A percentile compares a stretch with the other conserved stretches of the same genome.
Evolutionary conservation across 53 echinoderm and acorn worm species (phyloP).

Genomic region (Antedon mediterranea): DNA sequence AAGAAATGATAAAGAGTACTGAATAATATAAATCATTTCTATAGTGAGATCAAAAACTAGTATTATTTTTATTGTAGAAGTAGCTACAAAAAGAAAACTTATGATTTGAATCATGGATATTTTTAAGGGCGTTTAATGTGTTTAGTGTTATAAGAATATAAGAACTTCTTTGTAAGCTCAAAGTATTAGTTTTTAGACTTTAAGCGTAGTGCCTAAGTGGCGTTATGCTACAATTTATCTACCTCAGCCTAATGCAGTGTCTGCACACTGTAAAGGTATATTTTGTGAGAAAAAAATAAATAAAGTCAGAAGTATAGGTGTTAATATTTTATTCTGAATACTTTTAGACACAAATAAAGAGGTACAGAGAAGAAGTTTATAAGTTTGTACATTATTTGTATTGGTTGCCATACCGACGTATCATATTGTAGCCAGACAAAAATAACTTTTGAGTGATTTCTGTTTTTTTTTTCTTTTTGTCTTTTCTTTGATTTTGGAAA

Average conservation of each 20-base stretch:
- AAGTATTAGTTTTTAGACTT: background rate
- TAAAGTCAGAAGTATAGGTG: background rate
- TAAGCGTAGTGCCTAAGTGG: background rate
- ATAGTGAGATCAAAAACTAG: background rate
- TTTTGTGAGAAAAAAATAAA: background rate
- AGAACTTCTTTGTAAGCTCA: background rate
- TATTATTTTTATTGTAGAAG: background rate
- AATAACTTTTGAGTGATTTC: background rate
- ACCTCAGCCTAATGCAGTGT: background rate
- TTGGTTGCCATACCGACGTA: background rate
- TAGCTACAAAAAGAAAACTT: background rate
- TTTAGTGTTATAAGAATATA: background rate
- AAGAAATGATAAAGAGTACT: background rate
- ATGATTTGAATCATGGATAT: background rate
- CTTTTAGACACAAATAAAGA: background rate
- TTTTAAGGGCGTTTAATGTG: background rate
- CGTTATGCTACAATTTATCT: background rate
- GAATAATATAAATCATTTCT: background rate
- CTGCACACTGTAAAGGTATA: background rate
- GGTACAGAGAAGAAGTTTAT: background rate
- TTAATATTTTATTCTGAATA: background rate
- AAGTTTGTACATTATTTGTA: slow-evolving; percentile 1
- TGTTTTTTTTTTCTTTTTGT: background rate
- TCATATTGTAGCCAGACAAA: background rate
- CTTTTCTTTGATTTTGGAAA: background rate